Conservation (phyloP, 2,888 invertebrate genomes). For the Spicauda simplicius region DNA sequence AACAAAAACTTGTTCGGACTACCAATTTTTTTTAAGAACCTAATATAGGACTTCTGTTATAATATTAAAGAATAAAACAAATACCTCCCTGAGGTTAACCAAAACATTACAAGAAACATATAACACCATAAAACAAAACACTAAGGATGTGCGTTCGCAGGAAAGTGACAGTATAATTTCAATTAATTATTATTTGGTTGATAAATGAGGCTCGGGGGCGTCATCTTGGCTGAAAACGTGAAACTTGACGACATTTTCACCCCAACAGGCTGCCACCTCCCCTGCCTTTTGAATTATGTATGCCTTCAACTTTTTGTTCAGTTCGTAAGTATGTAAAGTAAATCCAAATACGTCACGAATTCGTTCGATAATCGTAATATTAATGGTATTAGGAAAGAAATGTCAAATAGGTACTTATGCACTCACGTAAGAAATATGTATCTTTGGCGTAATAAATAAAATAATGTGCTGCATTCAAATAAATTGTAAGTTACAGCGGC, state of each 20-base stretch:
- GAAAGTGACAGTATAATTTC: conserved; percentile 65
- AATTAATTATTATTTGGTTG: conserved; percentile 76
- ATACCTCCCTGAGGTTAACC: background rate
- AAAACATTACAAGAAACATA: background rate
- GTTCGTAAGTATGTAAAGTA: conserved; percentile 52
- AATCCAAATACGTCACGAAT: conserved; percentile 49
- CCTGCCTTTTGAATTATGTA: conserved; percentile 71
- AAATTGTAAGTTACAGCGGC: too few species aligned
- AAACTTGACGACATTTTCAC: conserved; percentile 67
- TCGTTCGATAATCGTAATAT: background rate
- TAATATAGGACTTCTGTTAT: too few species aligned
- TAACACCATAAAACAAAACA: conserved; percentile 9
- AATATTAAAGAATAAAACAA: background rate
- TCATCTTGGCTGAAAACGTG: conserved; percentile 66
- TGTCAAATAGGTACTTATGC: too few species aligned
- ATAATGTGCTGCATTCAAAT: too few species aligned
- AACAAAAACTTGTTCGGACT: too few species aligned
- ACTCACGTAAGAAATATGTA: too few species aligned
- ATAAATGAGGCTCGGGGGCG: conserved; percentile 71
- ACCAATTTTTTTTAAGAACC: too few species aligned
- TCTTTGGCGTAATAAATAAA: too few species aligned
- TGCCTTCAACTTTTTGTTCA: conserved; percentile 65
- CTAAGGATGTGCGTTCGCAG: conserved; percentile 43
- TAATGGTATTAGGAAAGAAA: too few species aligned
- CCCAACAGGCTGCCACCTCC: conserved; percentile 55